These are phyloP conservation scores for Drosophila algonquin DNA, from an alignment of 2,888 invertebrate genomes.

Conservation along the genomic window DNA sequence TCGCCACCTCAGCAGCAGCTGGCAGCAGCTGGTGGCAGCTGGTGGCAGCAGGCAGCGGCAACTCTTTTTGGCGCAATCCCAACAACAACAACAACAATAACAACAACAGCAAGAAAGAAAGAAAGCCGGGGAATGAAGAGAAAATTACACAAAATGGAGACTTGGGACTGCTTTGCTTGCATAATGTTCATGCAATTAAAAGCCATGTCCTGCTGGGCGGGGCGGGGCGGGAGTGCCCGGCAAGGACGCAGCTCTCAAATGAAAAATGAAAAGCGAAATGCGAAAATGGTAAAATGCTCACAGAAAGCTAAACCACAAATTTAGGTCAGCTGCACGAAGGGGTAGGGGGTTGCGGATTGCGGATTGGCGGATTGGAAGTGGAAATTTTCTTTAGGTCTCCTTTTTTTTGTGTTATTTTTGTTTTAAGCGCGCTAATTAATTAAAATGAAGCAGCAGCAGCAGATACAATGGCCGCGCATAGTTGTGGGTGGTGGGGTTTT, in stretches of 20 bases:
- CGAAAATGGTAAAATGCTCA: slow-evolving; percentile 30
- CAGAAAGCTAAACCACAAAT: slow-evolving; percentile 42
- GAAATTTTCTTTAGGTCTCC: slow-evolving; percentile 10
- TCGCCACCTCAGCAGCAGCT: slow-evolving; percentile 32
- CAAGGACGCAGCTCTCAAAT: slow-evolving; percentile 44
- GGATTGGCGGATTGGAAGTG: slow-evolving; percentile 13
- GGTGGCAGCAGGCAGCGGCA: not conserved
- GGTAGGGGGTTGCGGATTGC: no score
- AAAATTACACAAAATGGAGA: slow-evolving; percentile 41
- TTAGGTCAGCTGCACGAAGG: slow-evolving; percentile 37
- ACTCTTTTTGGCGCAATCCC: slow-evolving; percentile 37
- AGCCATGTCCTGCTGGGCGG: slow-evolving; percentile 48
- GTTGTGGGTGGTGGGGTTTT: slow-evolving; percentile 22
- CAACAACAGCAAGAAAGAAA: slow-evolving; percentile 27
- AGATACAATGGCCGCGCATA: slow-evolving; percentile 27
- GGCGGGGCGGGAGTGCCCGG: slow-evolving; percentile 7
- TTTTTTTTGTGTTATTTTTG: slow-evolving; percentile 2
- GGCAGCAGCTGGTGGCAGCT: not conserved
- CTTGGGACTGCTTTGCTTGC: slow-evolving; percentile 53
- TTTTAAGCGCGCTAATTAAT: slow-evolving; percentile 58
- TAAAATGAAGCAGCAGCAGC: slow-evolving; percentile 53
- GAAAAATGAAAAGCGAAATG: slow-evolving; percentile 46
- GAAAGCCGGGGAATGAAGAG: slow-evolving; percentile 20
- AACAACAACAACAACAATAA: not conserved
- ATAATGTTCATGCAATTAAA: slow-evolving; percentile 74